Base-by-base conservation (phyloP, 2,888 invertebrate genomes). In the Phyto melanocephala region DNA sequence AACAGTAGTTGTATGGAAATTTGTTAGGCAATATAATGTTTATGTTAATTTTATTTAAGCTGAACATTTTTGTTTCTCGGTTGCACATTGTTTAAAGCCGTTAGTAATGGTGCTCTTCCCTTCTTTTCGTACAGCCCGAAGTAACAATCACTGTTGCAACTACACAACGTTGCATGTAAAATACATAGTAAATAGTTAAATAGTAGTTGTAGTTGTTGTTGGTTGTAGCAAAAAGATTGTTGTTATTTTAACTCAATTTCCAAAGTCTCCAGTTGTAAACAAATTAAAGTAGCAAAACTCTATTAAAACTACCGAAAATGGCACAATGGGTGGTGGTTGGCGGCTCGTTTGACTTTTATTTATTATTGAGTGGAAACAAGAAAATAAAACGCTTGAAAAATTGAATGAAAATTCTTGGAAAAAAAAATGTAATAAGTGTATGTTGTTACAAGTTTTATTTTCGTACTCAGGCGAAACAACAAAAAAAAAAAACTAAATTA, bases 251-350 rank as follows among this genome's bases (percentile, higher is more conserved):
- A 77, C 67, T 81, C 45, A 77, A 81, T 81, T 81, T 81, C 35
- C 42, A 74, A 81, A 81, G 77, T 71, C 67, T 81, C 58, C 37
- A 62, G 72, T 81, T 77, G 77, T 72, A 77, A 81, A 77, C 81
- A 81, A 81, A 81, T 81, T 77, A 72, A 81, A 60, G 40, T 65
- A 67, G 35, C 33, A 71, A 81, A 81, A 81, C 74, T 81, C 72
- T 77, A 77, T 81, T 81, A 81, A 81, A 81, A 68, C 68, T 81
- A 82, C 75, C 78, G 70, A 79, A 78, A 71, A 79, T 33, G 47
- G 50, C 58, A 60, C 63, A 50, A 28, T 70, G 70, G 37, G 63
- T 50, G 62, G 70, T 50, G 54, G 65, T 42, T 65, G 52, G 63
- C 40, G 75, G 47, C 15, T 75, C 33, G 24, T 56, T 37, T 40